Percentiles rank a stretch among this genome's conserved stretches.
Evolutionary conservation across 2,888 invertebrate genomes (phyloP).

Genomic region (Thyatira batis): DNA sequence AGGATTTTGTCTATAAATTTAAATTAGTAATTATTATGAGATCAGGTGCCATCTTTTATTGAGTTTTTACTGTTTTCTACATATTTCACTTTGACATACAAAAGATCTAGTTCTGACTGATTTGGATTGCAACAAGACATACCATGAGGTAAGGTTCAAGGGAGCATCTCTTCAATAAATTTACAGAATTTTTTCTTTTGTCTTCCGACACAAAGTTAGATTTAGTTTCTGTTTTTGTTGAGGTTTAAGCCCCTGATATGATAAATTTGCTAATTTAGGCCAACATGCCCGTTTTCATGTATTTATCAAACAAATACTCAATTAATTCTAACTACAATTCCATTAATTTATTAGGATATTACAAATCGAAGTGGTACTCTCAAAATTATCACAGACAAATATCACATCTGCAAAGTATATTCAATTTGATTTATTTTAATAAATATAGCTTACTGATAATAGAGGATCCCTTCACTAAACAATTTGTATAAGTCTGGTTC

Average conservation of each 20-base stretch:
- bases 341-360: not conserved
- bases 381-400: constrained; percentile 66
- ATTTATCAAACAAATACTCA: not conserved
- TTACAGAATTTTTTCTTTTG: constrained; percentile 1
- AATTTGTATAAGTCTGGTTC: not conserved
- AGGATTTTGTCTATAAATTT: no score
- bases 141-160: no score
- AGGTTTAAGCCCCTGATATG: no score
- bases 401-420: constrained; percentile 58
- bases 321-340: not conserved
- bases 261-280: not conserved
- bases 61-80: no score
- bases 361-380: constrained; percentile 18
- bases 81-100: no score
- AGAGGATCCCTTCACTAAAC: constrained; percentile 37
- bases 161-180: no score
- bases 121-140: no score
- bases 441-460: constrained; percentile 10
- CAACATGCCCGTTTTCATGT: not conserved
- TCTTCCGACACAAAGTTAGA: not conserved
- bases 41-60: no score
- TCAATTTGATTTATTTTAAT: constrained; percentile 1
- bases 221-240: no score
- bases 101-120: no score
- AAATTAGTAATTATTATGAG: no score